Percentiles rank a stretch among this genome's conserved stretches.
Conservation (phyloP, 2,113 vertebrate genomes). For the Formicarius rufipectus region DNA sequence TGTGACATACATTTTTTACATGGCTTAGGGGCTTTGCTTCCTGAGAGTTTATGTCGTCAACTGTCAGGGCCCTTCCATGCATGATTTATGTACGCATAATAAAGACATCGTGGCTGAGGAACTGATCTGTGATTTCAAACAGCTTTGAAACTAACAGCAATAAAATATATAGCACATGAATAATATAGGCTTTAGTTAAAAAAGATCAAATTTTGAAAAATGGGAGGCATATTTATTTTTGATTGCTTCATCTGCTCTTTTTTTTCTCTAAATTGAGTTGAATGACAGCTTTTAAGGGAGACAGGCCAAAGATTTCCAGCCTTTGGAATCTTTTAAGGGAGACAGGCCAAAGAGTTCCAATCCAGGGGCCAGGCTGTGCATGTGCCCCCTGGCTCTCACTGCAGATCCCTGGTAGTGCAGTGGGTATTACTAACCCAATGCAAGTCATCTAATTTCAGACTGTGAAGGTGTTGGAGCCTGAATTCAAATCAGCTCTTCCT, state of each 20-base stretch:
- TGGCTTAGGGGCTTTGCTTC: conserved; percentile 62
- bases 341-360: not conserved
- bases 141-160: conserved; percentile 40
- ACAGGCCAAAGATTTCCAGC: not conserved
- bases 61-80: conserved; percentile 52
- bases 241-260: not conserved
- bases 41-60: conserved; percentile 43
- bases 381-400: rapidly evolving
- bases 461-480: not conserved
- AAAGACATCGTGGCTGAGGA: conserved; percentile 38
- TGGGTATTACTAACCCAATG: not conserved
- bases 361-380: not conserved
- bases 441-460: not conserved
- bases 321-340: not conserved
- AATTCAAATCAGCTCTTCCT: not conserved
- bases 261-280: not conserved
- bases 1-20: conserved; percentile 57
- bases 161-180: conserved; percentile 31
- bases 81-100: conserved; percentile 69
- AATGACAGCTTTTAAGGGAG: not conserved
- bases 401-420: not conserved
- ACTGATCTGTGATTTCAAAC: conserved; percentile 54
- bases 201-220: conserved; percentile 5
- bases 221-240: not conserved
- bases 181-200: conserved; percentile 18